Conservation (phyloP, 2,888 invertebrate species). For the Carpatolechia fugitivella region DNA sequence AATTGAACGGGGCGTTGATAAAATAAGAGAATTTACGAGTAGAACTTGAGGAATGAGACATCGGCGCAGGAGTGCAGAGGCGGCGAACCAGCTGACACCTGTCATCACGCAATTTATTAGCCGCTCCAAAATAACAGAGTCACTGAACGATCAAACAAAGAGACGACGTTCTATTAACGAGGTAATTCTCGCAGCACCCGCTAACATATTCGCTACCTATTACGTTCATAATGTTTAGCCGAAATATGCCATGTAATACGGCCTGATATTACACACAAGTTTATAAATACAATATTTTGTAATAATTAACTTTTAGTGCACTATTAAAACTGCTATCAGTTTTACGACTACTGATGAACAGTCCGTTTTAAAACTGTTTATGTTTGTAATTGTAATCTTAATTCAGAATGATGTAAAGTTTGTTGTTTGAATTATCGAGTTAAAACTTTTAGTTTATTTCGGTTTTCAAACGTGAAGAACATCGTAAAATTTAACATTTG, state of each 20-base stretch:
- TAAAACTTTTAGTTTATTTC: conserved; percentile 27
- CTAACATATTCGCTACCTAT: conserved; percentile 65
- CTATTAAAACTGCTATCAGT: conserved; percentile 36
- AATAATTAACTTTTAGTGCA: conserved; percentile 32
- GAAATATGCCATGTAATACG: too few relatives aligned
- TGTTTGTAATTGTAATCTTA: conserved; percentile 31
- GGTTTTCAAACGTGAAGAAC: conserved; percentile 10
- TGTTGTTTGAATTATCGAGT: conserved; percentile 27
- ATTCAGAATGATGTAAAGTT: conserved; percentile 24
- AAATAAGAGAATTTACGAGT: conserved; percentile 78
- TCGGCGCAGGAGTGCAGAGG: conserved; percentile 79
- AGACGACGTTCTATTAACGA: conserved; percentile 75
- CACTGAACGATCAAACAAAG: conserved; percentile 75
- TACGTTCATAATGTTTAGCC: conserved; percentile 50
- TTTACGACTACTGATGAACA: conserved; percentile 34
- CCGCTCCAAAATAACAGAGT: conserved; percentile 77
- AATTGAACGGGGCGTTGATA: conserved; percentile 77
- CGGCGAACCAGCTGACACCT: conserved; percentile 78
- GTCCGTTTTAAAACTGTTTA: conserved; percentile 27
- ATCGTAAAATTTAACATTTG: conserved; percentile 19
- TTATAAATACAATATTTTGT: too few relatives aligned
- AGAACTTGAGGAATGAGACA: conserved; percentile 78
- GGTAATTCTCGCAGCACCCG: conserved; percentile 58
- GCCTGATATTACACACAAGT: too few relatives aligned
- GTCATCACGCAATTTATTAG: conserved; percentile 79